These are phyloP conservation scores for Sminthopsis crassicaudata DNA, from an alignment of 2,113 vertebrate species.

Conservation along the genomic window DNA sequence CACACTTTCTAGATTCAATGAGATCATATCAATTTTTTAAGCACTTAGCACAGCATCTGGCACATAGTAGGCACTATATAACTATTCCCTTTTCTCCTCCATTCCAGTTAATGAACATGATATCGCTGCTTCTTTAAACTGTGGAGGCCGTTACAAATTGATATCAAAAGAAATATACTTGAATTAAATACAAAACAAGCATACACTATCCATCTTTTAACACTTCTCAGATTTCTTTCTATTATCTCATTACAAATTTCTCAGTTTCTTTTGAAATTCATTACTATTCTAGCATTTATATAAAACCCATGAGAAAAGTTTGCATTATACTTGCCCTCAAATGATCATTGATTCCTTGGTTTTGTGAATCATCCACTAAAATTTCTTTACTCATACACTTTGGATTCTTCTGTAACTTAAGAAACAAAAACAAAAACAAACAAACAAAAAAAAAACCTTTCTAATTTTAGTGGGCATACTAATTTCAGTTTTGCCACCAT, in stretches of 20 bases:
- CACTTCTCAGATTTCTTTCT: neutral
- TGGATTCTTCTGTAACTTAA: neutral
- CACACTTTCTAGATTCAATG: neutral
- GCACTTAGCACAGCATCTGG: neutral
- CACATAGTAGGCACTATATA: neutral
- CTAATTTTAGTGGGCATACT: neutral
- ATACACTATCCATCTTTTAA: neutral
- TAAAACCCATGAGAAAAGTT: neutral
- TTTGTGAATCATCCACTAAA: neutral
- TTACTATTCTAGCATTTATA: neutral
- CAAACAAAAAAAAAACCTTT: neutral
- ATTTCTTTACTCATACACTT: neutral
- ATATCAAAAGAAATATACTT: neutral
- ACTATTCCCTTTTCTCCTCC: neutral
- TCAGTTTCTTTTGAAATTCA: neutral
- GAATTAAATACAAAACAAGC: neutral
- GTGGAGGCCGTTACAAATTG: neutral
- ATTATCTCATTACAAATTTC: neutral
- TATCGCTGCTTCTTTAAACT: neutral
- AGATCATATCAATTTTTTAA: neutral
- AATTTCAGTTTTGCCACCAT: neutral
- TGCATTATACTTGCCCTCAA: neutral
- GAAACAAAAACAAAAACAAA: neutral
- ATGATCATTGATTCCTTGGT: neutral
- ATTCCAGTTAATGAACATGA: neutral